These are phyloP conservation scores for Himalopsyche anomala DNA, from an alignment of 2,888 invertebrate species.

Conservation along the genomic window DNA sequence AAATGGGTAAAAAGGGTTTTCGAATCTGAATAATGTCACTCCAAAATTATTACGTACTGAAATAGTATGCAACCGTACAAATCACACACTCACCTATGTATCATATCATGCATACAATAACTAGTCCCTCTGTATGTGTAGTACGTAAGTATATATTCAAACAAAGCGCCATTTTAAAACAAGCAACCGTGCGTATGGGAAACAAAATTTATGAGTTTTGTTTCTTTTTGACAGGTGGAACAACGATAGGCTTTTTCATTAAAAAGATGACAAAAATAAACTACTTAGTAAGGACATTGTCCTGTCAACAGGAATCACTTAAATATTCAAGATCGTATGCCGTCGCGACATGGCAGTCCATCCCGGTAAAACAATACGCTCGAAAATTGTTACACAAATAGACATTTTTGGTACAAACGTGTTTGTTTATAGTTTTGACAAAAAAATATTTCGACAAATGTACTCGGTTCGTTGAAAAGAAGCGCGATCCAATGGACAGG, in stretches of 20 bases:
- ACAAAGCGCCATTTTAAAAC: conserved; percentile 17
- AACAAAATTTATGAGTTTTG: conserved; percentile 38
- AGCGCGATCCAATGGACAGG: not conserved
- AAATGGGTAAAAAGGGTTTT: conserved; percentile 6
- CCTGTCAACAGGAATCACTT: conserved; percentile 45
- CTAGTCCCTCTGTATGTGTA: not conserved
- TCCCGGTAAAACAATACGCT: conserved; percentile 50
- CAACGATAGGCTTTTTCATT: conserved; percentile 42
- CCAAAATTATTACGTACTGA: conserved; percentile 14
- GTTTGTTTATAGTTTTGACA: conserved; percentile 59
- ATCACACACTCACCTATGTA: not conserved
- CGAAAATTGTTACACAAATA: conserved; percentile 54
- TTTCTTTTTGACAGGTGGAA: conserved; percentile 42
- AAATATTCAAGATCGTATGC: conserved; percentile 54
- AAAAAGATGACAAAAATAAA: conserved; percentile 37
- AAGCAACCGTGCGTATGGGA: conserved; percentile 21
- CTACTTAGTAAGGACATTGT: conserved; percentile 49
- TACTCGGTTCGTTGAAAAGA: conserved; percentile 28
- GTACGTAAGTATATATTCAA: not conserved
- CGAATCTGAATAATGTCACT: conserved; percentile 25
- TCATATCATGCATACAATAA: conserved; percentile 9
- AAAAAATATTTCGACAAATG: conserved; percentile 45
- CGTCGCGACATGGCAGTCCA: conserved; percentile 41
- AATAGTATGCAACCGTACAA: not conserved
- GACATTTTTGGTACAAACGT: conserved; percentile 48